Percentiles rank a stretch among this genome's conserved stretches.
These are phyloP conservation scores for Notocelia uddmanniana DNA, from an alignment of 2,888 invertebrate species.

Conservation along the genomic window DNA sequence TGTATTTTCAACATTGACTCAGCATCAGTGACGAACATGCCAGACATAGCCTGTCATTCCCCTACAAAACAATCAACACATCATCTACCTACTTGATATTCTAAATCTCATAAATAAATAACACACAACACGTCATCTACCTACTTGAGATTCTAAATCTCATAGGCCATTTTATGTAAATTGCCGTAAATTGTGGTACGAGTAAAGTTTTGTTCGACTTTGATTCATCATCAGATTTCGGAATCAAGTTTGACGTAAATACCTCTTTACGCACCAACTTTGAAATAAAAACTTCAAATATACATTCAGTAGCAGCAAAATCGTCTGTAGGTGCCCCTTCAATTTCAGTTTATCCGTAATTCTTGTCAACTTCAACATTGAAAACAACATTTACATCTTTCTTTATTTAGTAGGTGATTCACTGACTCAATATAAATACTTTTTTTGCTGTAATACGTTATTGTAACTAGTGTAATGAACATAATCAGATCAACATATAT, in stretches of 20 bases:
- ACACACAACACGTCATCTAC: no score
- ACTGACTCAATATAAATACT: constrained; percentile 10
- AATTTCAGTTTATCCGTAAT: constrained; percentile 23
- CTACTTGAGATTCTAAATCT: background rate
- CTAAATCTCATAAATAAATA: background rate
- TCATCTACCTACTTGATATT: background rate
- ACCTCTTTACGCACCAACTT: constrained; percentile 12
- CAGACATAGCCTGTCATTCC: constrained; percentile 1
- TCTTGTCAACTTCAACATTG: constrained; percentile 28
- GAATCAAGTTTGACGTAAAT: constrained; percentile 32
- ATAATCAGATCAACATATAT: constrained; percentile 1
- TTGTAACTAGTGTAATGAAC: background rate
- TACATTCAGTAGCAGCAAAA: constrained; percentile 7
- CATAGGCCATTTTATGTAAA: background rate
- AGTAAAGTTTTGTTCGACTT: background rate
- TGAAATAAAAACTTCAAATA: background rate
- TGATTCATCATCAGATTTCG: background rate
- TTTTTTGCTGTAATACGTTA: background rate
- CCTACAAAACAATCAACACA: constrained; percentile 7
- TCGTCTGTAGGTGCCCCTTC: background rate
- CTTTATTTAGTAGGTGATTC: constrained; percentile 22
- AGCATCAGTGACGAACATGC: constrained; percentile 22
- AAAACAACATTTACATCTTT: constrained; percentile 19
- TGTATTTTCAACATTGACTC: constrained; percentile 34
- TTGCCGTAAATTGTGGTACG: background rate